Evolutionary conservation across 1,140 invertebrate genomes (phyloP), one percentile per base, ranked within the genome.

Genomic region (Tachypleus tridentatus): DNA sequence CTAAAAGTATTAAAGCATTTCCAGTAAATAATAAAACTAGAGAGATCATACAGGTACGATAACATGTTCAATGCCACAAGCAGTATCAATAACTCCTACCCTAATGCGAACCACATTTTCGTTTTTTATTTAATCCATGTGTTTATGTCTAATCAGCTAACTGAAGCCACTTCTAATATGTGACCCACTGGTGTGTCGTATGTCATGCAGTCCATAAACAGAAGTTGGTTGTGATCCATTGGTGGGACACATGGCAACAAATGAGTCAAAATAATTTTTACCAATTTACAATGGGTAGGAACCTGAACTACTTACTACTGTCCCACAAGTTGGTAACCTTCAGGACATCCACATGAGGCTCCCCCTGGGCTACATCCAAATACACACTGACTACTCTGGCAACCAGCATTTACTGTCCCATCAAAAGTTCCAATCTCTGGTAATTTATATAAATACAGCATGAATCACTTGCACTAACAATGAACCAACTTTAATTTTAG

Each of bases 271-370:
- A n/a, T 7, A 58, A 47, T 5, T 10, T 61, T 50, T 47, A 51
- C 47, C 9, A 8, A 48, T 49, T 48, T 49, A 49, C 48, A 9
- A 8, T 11, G 8, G 48, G 8, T 6, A 9, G 7, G 9, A 51
- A 61, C 47, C 5, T 47, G 4, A 59, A 50, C n/a, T 64, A 64
- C 73, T 72, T 67, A 79, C 77, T 76, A 77, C 70, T 78, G 81
- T 70, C 85, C 87, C 68, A 88, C 85, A 64, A 83, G 79, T 72
- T 87, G 85, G 77, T 91, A 92, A 49, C 89, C 89, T 56, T 82
- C 80, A 0, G 89, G 89, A 77, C 89, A 93, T 5, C 86, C 86
- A 73, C 90, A 93, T 47, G 81, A 77, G 52, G 84, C 82, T n/a
- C 72, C 78, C 4, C 74, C 75, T 1, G 85, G 78, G 57, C 81